A percentile compares a stretch with the other conserved stretches of the same genome.
phyloP scores from a whole-genome alignment of 2,113 vertebrate species.

The Salvelinus alpinus region DNA sequence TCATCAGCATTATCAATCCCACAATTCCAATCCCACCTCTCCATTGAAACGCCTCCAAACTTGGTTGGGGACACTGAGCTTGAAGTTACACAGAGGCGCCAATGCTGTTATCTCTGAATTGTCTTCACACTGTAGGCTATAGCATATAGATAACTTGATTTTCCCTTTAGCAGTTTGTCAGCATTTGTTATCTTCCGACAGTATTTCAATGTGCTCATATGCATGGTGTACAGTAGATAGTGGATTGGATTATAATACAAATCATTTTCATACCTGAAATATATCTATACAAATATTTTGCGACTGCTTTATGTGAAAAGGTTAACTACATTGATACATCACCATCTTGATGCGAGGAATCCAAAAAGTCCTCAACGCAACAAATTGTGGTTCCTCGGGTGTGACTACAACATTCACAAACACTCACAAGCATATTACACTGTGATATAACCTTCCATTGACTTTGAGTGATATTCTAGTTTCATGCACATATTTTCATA shows the following conservation, averaged over 20 bases:
- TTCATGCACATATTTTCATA: constrained; percentile 36
- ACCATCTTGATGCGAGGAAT: background rate
- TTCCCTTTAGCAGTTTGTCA: background rate
- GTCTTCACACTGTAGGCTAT: too few relatives aligned
- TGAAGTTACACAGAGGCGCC: constrained; percentile 28
- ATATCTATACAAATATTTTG: constrained; percentile 37
- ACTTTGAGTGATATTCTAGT: constrained; percentile 32
- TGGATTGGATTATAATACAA: constrained; percentile 53
- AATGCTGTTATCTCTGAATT: too few relatives aligned
- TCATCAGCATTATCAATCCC: background rate
- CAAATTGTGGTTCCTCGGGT: background rate
- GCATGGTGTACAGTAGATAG: constrained; percentile 69
- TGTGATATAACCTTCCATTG: constrained; percentile 52
- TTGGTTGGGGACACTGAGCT: background rate
- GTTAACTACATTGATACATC: constrained; percentile 52
- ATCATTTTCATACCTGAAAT: constrained; percentile 58
- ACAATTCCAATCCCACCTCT: constrained; percentile 21
- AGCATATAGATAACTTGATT: background rate
- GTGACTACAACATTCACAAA: constrained; percentile 45
- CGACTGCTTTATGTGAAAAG: constrained; percentile 49
- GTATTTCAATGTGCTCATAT: constrained; percentile 48
- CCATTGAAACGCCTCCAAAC: constrained; percentile 11
- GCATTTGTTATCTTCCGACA: background rate
- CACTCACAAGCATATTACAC: constrained; percentile 40
- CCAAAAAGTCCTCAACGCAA: constrained; percentile 17